These are phyloP conservation scores for Hippocampus mohnikei DNA, from an alignment of 2,113 vertebrate species.

Conservation along the genomic window DNA sequence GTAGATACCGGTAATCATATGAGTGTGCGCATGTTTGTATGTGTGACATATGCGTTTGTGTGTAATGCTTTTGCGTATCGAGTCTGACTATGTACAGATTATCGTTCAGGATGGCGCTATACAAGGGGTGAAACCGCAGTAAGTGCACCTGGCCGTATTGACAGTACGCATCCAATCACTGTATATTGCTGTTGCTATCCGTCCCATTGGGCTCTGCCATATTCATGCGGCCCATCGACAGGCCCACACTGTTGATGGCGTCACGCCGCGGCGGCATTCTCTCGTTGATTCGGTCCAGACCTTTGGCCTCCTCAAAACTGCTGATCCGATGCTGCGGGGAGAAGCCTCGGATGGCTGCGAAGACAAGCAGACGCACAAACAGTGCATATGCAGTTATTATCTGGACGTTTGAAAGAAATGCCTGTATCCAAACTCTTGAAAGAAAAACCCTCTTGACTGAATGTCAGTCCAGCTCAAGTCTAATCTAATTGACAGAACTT, in stretches of 20 bases:
- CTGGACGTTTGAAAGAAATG: slow-evolving; percentile 13
- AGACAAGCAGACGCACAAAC: slow-evolving; percentile 20
- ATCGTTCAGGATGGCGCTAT: slow-evolving; percentile 50
- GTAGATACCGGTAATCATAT: slow-evolving; percentile 17
- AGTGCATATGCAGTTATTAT: slow-evolving; percentile 26
- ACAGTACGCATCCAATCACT: slow-evolving; percentile 62
- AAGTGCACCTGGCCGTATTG: slow-evolving; percentile 33
- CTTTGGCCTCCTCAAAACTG: slow-evolving; percentile 78
- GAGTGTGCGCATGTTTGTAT: slow-evolving; percentile 29
- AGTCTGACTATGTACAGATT: slow-evolving; percentile 57
- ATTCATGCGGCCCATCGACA: slow-evolving; percentile 78
- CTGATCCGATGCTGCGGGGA: slow-evolving; percentile 79
- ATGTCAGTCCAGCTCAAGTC: neutral
- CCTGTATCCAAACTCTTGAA: slow-evolving; percentile 40
- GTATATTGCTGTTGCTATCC: slow-evolving; percentile 80
- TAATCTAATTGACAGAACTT: neutral
- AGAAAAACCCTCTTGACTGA: neutral
- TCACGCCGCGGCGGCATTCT: slow-evolving; percentile 75
- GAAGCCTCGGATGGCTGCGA: slow-evolving; percentile 77
- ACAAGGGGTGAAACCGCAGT: slow-evolving; percentile 37
- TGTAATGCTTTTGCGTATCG: slow-evolving; percentile 1
- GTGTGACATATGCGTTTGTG: slow-evolving; percentile 31
- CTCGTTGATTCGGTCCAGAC: slow-evolving; percentile 77
- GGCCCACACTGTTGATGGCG: slow-evolving; percentile 71
- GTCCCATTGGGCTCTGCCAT: slow-evolving; percentile 78